These are phyloP conservation scores for Lasaia peninsularis DNA, from an alignment of 1,140 invertebrate species.

Conservation along the genomic window DNA sequence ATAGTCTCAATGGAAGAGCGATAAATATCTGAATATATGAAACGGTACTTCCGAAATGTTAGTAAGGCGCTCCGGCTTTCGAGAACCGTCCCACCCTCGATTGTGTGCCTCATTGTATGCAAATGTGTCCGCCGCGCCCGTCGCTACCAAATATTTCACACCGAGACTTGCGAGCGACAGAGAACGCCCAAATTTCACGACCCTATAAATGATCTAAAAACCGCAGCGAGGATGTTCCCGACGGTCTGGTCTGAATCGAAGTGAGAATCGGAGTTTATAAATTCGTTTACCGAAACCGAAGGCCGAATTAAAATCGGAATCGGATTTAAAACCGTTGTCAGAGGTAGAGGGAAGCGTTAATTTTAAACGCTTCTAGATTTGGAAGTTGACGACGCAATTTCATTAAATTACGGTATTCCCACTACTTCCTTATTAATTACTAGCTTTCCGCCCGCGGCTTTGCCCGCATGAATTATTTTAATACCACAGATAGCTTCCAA, in stretches of 20 bases:
- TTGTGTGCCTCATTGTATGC: slow-evolving; percentile 56
- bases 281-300: too few relatives aligned
- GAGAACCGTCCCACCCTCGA: slow-evolving; percentile 46
- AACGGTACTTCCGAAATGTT: slow-evolving; percentile 65
- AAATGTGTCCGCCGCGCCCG: slow-evolving; percentile 46
- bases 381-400: too few relatives aligned
- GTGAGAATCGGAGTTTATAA: too few relatives aligned
- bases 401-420: too few relatives aligned
- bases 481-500: too few relatives aligned
- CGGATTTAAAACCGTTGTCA: too few relatives aligned
- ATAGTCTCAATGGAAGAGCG: slow-evolving; percentile 8
- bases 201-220: slow-evolving; percentile 23
- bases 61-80: slow-evolving; percentile 40
- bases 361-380: too few relatives aligned
- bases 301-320: too few relatives aligned
- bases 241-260: background rate
- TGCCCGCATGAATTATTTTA: too few relatives aligned
- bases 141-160: slow-evolving; percentile 61
- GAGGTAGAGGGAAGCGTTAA: too few relatives aligned
- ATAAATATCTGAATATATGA: slow-evolving; percentile 43
- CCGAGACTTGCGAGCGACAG: slow-evolving; percentile 38
- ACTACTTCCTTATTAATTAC: too few relatives aligned
- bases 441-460: too few relatives aligned
- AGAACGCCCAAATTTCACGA: slow-evolving; percentile 42
- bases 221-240: background rate